Base-by-base conservation (phyloP, 2,797 vertebrate genomes). In the Sebastes reedi region DNA sequence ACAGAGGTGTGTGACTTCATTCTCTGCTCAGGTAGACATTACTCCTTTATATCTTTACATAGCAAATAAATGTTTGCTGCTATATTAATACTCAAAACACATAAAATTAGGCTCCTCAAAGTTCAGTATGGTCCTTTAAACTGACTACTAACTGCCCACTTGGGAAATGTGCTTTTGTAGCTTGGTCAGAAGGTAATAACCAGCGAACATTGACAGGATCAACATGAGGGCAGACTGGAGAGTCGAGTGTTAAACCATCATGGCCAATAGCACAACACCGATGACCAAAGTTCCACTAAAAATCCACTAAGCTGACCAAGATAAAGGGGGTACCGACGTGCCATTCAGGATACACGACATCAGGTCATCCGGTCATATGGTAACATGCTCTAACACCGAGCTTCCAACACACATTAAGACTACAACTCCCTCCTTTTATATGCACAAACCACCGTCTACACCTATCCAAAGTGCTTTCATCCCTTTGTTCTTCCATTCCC, bases 391-490 rank as follows among this genome's bases (percentile, higher is more conserved):
- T 32, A 24, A 69, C 79, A 71, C 54, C 65, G 75, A 86, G 71
- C 89, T 52, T 72, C 73, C 69, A 55, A 82, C 30, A 77, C 74
- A 91, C 76, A 70, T 78, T 62, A 72, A 85, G 27, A 91, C 89
- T 79, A 85, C 73, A 73, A 82, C 77, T 68, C 88, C 73, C 77
- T 87, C 82, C 68, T 66, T 18, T 18, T 86, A 86, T 85, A 67
- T 68, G 89, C 81, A 91, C 58, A 67, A 77, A 67, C 56, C 68
- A 77, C 60, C 56, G 70, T 77, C 83, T 85, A 86, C 58, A 67
- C 22, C 65, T 67, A 79, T 88, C 88, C 88, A 93, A 89, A 90
- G 90, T 91, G 91, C 86, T 77, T 87, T 83, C 58, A 72, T 86
- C 67, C 74, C 55, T 83, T 86, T 85, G 32, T 80, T 81, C 84